These are phyloP conservation scores for Bombus soroeensis DNA, from an alignment of 1,140 invertebrate species.

Conservation along the genomic window DNA sequence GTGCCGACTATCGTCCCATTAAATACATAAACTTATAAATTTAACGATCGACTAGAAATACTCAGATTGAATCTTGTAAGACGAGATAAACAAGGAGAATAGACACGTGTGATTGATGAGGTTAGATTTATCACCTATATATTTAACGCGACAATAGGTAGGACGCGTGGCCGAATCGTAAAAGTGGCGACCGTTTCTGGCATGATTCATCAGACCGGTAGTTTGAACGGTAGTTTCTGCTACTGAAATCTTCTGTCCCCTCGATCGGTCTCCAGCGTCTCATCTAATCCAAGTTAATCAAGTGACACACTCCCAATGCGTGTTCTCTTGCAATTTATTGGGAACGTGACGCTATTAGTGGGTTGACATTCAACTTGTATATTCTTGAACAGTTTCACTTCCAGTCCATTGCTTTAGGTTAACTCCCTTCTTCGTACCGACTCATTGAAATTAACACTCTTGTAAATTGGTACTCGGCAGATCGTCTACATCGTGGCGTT, in stretches of 20 bases:
- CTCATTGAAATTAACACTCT: neutral
- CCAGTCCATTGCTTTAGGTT: neutral
- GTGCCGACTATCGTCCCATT: no score
- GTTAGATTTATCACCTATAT: neutral
- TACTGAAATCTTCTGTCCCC: neutral
- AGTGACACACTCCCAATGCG: neutral
- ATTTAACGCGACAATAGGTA: neutral
- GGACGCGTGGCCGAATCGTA: neutral
- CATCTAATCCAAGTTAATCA: neutral
- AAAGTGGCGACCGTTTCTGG: neutral
- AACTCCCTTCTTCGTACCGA: no score
- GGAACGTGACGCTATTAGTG: neutral
- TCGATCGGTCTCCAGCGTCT: neutral
- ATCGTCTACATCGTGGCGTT: no score
- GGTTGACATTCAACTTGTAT: neutral
- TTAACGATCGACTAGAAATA: no score
- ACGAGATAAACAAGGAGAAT: neutral
- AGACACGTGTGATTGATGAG: neutral
- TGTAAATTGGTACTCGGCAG: no score
- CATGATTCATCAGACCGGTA: slow-evolving; percentile 1
- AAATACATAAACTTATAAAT: no score
- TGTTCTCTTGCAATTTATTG: neutral
- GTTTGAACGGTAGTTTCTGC: no score
- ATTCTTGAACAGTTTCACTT: neutral
- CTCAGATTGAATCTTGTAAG: no score